Evolutionary conservation across 2,888 invertebrate species (phyloP).

Genomic region (Griposia aprilina): DNA sequence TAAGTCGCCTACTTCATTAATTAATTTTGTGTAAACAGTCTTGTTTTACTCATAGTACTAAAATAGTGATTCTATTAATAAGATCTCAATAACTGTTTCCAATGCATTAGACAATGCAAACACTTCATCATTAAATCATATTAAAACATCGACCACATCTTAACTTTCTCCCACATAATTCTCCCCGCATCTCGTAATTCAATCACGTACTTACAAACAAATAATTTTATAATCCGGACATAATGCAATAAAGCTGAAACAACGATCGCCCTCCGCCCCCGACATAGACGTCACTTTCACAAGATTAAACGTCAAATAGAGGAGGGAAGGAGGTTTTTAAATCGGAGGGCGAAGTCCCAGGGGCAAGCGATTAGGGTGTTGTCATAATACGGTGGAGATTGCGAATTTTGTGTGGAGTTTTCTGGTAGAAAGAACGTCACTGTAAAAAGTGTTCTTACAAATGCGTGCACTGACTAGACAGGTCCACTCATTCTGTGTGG

Average conservation of each 20-base stretch:
- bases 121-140: not conserved
- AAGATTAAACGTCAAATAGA: conserved; percentile 83
- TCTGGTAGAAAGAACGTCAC: not conserved
- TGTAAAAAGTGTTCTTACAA: not conserved
- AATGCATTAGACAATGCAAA: not conserved
- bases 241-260: conserved; percentile 75
- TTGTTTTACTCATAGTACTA: not conserved
- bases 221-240: conserved; percentile 62
- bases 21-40: no score
- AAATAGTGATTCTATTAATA: not conserved
- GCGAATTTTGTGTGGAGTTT: conserved; percentile 44
- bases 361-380: conserved; percentile 63
- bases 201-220: conserved; percentile 59
- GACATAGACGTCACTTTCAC: conserved; percentile 80
- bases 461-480: no score
- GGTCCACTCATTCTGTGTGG: no score
- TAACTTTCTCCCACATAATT: conserved; percentile 7
- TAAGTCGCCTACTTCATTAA: no score
- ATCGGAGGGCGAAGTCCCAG: conserved; percentile 74
- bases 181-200: conserved; percentile 26
- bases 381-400: conserved; percentile 58
- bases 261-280: conserved; percentile 55
- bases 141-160: not conserved
- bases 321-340: conserved; percentile 79
- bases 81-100: not conserved